Evolutionary conservation across 2,888 invertebrate species (phyloP).

Genomic region (Bellardia pandia): DNA sequence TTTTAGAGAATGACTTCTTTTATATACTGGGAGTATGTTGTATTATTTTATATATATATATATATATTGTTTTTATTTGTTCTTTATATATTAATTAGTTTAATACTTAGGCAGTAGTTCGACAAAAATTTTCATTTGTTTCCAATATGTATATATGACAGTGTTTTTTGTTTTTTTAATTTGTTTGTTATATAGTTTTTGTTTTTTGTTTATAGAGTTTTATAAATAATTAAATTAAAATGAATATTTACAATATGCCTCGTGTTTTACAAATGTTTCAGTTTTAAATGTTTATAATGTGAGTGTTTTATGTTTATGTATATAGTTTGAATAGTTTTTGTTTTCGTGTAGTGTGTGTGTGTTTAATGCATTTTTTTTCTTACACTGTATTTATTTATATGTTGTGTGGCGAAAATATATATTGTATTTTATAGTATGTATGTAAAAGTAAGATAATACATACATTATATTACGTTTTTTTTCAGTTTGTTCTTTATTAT

Average conservation of each 20-base stretch:
- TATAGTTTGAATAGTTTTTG: slow-evolving; percentile 54
- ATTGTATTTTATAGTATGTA: slow-evolving; percentile 9
- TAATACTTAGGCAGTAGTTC: slow-evolving; percentile 69
- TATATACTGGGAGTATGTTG: slow-evolving; percentile 32
- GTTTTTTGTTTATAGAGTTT: slow-evolving; percentile 25
- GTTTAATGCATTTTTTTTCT: slow-evolving; percentile 38
- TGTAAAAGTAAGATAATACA: slow-evolving; percentile 37
- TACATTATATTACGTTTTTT: slow-evolving; percentile 52
- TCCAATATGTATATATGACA: slow-evolving; percentile 32
- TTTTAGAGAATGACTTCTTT: background rate
- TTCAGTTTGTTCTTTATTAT: slow-evolving; percentile 21
- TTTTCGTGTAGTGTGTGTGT: slow-evolving; percentile 49
- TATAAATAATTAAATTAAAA: slow-evolving; percentile 70
- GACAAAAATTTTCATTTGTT: slow-evolving; percentile 35
- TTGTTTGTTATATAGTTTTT: slow-evolving; percentile 15
- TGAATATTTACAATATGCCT: slow-evolving; percentile 69
- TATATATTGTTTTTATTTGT: slow-evolving; percentile 25
- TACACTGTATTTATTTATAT: background rate
- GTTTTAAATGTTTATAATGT: slow-evolving; percentile 26
- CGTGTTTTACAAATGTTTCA: slow-evolving; percentile 22
- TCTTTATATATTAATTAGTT: slow-evolving; percentile 62
- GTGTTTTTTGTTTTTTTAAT: slow-evolving; percentile 16
- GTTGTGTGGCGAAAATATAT: slow-evolving; percentile 5
- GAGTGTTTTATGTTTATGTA: slow-evolving; percentile 24
- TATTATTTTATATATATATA: slow-evolving; percentile 5